phyloP scores from a whole-genome alignment of 2,113 vertebrate genomes.

The Misgurnus anguillicaudatus region DNA sequence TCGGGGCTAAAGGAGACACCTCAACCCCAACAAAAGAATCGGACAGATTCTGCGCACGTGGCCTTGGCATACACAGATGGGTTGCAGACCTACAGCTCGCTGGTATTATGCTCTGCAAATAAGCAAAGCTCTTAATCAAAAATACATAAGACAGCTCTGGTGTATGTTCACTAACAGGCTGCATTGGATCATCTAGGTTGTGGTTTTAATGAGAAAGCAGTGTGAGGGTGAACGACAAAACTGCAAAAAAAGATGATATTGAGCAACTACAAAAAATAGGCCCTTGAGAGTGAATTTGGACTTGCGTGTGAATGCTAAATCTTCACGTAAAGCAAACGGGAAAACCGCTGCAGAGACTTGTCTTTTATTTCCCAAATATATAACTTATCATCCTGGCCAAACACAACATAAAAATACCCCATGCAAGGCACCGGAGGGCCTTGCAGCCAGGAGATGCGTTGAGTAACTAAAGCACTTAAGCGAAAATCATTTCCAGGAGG shows the following conservation, averaged over 20 bases:
- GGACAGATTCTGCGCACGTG: slow-evolving; percentile 54
- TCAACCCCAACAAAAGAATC: slow-evolving; percentile 64
- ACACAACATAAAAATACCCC: slow-evolving; percentile 13
- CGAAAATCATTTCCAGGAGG: slow-evolving; percentile 2
- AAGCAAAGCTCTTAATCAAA: not conserved
- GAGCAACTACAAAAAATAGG: slow-evolving; percentile 5
- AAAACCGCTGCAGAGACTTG: not conserved
- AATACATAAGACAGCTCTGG: slow-evolving; percentile 36
- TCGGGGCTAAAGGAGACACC: slow-evolving; percentile 69
- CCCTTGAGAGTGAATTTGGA: not conserved
- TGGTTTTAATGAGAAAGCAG: slow-evolving; percentile 37
- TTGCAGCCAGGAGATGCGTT: not conserved
- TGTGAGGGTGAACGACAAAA: slow-evolving; percentile 11
- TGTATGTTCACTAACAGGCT: slow-evolving; percentile 4
- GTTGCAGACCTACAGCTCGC: slow-evolving; percentile 33
- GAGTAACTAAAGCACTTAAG: not conserved
- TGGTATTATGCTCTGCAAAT: slow-evolving; percentile 10
- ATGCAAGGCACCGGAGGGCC: slow-evolving; percentile 25
- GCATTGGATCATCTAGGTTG: slow-evolving; percentile 30
- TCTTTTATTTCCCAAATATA: not conserved
- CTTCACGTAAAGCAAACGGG: not conserved
- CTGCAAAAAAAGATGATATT: not conserved
- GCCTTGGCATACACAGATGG: slow-evolving; percentile 49
- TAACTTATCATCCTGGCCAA: slow-evolving; percentile 31
- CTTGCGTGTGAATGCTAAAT: not conserved